These are phyloP conservation scores for Patella vulgata DNA, from an alignment of 1,140 invertebrate species.

Conservation along the genomic window DNA sequence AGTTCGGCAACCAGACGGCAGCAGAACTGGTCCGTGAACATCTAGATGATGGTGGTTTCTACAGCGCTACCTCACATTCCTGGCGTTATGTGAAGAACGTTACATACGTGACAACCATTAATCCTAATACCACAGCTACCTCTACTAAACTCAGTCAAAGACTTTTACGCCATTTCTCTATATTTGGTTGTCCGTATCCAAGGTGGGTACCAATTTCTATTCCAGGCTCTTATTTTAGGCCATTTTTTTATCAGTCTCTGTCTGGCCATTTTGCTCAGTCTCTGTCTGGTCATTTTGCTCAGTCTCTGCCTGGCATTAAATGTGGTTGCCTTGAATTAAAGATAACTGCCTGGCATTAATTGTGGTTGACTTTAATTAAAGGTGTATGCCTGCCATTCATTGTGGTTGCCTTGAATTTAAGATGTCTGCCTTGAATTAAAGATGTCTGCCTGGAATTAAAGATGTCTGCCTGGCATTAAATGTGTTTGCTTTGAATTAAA, in stretches of 20 bases:
- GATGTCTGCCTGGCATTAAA: too few species aligned
- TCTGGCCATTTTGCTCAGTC: not conserved
- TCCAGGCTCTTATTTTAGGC: too few species aligned
- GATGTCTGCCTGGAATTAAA: too few species aligned
- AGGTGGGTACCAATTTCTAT: slow-evolving; percentile 30
- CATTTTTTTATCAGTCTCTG: not conserved
- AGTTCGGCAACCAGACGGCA: slow-evolving; percentile 60
- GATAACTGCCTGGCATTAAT: too few species aligned
- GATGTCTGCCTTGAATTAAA: too few species aligned
- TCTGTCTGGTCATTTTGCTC: not conserved
- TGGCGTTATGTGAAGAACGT: slow-evolving; percentile 66
- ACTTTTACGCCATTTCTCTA: slow-evolving; percentile 63
- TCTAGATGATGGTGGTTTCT: slow-evolving; percentile 65
- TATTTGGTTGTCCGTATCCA: slow-evolving; percentile 62
- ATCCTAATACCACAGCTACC: slow-evolving; percentile 55
- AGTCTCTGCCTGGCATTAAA: too few species aligned
- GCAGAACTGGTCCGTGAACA: slow-evolving; percentile 64
- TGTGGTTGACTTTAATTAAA: too few species aligned
- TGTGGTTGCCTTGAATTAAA: too few species aligned
- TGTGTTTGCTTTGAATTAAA: too few species aligned
- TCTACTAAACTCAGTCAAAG: slow-evolving; percentile 54
- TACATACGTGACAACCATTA: slow-evolving; percentile 62
- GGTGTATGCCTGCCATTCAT: too few species aligned
- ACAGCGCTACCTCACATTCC: slow-evolving; percentile 52
- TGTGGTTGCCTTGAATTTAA: too few species aligned